Evolutionary conservation across 1,140 invertebrate species (phyloP).

Genomic region (Hirudo medicinalis): DNA sequence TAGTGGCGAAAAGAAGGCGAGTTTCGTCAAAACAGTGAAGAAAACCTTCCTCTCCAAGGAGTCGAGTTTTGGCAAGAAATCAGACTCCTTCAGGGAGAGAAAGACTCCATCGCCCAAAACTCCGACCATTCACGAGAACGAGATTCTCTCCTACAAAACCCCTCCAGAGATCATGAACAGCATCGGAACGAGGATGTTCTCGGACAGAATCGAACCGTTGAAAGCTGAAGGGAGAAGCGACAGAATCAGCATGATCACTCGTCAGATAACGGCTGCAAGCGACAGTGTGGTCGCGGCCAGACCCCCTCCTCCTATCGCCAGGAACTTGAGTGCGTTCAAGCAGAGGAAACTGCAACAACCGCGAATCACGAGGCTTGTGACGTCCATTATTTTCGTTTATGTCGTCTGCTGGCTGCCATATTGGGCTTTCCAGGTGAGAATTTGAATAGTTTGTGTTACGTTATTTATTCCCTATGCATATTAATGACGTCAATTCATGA

Average conservation of each 20-base stretch:
- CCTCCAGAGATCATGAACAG: neutral
- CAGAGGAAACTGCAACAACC: slow-evolving; percentile 51
- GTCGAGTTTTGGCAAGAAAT: no score
- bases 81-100: no score
- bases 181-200: neutral
- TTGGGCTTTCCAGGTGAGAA: slow-evolving; percentile 21
- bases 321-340: neutral
- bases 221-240: no score
- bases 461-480: no score
- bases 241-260: neutral
- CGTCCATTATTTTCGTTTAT: slow-evolving; percentile 22
- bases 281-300: neutral
- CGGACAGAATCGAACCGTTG: no score
- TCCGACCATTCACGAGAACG: neutral
- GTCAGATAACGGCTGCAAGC: neutral
- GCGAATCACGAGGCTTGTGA: slow-evolving; percentile 23
- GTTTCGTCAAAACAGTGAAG: no score
- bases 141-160: neutral
- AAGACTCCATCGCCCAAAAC: neutral
- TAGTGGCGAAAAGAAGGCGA: no score
- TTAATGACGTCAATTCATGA: no score
- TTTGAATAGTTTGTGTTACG: neutral
- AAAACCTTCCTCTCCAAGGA: no score
- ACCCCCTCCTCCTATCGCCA: neutral
- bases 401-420: slow-evolving; percentile 24